Conservation (phyloP, 2,888 invertebrate species). For the Ophion slaviceki region DNA sequence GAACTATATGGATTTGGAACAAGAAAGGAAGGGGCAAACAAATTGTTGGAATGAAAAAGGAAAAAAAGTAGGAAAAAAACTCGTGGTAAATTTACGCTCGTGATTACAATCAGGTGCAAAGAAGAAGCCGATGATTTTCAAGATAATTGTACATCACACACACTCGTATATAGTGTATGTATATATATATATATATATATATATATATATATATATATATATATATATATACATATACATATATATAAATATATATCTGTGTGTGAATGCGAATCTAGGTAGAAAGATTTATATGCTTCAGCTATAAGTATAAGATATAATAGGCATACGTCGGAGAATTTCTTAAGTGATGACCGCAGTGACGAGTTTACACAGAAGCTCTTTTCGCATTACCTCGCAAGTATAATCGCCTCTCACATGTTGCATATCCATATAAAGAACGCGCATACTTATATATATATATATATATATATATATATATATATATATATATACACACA, state of each 20-base stretch:
- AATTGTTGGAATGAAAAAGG: slow-evolving; percentile 1
- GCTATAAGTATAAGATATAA: neutral
- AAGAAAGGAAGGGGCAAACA: slow-evolving; percentile 1
- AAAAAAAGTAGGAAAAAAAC: neutral
- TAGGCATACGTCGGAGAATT: slow-evolving; percentile 12
- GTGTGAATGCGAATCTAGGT: neutral
- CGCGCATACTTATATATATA: slow-evolving; percentile 1
- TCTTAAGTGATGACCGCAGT: slow-evolving; percentile 47
- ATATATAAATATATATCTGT: neutral
- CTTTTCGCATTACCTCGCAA: slow-evolving; percentile 33
- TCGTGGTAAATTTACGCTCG: slow-evolving; percentile 29
- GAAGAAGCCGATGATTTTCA: slow-evolving; percentile 42
- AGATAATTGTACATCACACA: slow-evolving; percentile 41
- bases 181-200: neutral
- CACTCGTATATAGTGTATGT: neutral
- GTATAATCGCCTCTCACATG: slow-evolving; percentile 18
- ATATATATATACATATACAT: neutral
- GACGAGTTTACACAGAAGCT: slow-evolving; percentile 56
- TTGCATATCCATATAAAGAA: slow-evolving; percentile 5
- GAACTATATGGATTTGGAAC: too few species aligned
- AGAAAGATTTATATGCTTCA: slow-evolving; percentile 9
- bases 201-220: neutral
- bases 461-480: neutral
- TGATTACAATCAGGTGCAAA: slow-evolving; percentile 57
- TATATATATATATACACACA: too few species aligned